Evolutionary conservation across 2,888 invertebrate genomes (phyloP), one percentile per base, ranked within the genome.

Genomic region (Periphyllus acericola): DNA sequence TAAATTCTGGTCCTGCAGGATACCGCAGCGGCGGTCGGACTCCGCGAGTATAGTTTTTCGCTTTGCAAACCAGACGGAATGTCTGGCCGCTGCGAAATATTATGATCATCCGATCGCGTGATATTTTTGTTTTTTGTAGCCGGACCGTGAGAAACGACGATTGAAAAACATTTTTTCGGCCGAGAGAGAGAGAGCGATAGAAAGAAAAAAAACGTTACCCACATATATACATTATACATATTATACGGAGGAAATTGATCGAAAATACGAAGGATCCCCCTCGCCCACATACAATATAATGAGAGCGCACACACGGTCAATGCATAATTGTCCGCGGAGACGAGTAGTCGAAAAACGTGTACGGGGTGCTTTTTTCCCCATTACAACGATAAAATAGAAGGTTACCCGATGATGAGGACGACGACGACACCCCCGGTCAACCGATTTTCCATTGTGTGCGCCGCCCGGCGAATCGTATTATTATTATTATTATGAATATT

Each of bases 121-220:
- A 21, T 68, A 11, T 81, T 71, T 68, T 29, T 68, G 0, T 68
- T 81, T 72, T 52, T 55, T 17, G 52, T 55, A 17, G 60, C 46
- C 72, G 83, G 40, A 71, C 82, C 82, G 82, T 82, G 82, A 82
- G 82, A 82, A 80, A 83, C 46, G 81, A 81, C 32, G 21, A 46
- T 81, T 32, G 46, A 32, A 82, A 71, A 71, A 32, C 32, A 82
- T 71, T 25, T 2, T 36, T 74, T 8, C 29, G 34, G 0, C 1
- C 17, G 11, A 4, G 36, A 2, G 74, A 36, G 75, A 14, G 40
- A n/a, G 21, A 71, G 17, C 29, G 14, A 14, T 21, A 6, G 29
- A 17, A 34, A 0, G 11, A 66, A 60, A 60, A 14, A 66, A 34
- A n/a, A 40, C 80, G 40, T 80, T 68, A 80, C 66, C 80, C 80